Percentiles rank a stretch among this genome's conserved stretches.
These are phyloP conservation scores for Laothoe populi DNA, from an alignment of 2,888 invertebrate species.

Conservation along the genomic window DNA sequence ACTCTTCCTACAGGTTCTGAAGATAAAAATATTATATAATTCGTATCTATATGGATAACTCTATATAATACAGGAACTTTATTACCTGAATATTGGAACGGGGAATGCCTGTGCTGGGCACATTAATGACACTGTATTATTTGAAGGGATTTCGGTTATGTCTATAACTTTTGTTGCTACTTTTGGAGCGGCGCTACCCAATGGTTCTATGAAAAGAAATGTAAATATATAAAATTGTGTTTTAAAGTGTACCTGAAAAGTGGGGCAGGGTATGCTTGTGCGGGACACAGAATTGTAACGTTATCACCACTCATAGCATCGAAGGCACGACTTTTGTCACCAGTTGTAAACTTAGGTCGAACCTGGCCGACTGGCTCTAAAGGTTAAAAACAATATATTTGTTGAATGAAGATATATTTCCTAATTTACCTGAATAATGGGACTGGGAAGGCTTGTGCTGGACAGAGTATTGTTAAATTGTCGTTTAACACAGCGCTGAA, in stretches of 20 bases:
- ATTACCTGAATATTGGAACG: conserved; percentile 88
- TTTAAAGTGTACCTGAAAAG: conserved; percentile 81
- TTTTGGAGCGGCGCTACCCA: conserved; percentile 89
- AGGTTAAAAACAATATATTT: conserved; percentile 35
- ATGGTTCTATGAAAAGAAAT: conserved; percentile 84
- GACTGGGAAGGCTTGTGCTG: conserved; percentile 91
- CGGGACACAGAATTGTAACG: conserved; percentile 87
- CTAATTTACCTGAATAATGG: conserved; percentile 88
- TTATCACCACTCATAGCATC: conserved; percentile 80
- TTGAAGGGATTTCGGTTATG: conserved; percentile 66
- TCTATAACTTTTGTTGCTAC: conserved; percentile 85
- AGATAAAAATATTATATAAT: conserved; percentile 47
- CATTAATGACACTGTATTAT: conserved; percentile 76
- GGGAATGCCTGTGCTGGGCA: conserved; percentile 88
- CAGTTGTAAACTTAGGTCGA: conserved; percentile 87
- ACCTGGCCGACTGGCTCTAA: conserved; percentile 89
- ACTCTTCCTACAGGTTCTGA: conserved; percentile 86
- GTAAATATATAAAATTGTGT: conserved; percentile 31
- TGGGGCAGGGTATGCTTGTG: conserved; percentile 90
- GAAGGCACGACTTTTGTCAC: conserved; percentile 87
- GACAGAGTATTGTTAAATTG: conserved; percentile 88
- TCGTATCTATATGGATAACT: conserved; percentile 28
- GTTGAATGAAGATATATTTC: conserved; percentile 32
- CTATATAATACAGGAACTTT: conserved; percentile 29
- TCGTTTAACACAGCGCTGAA: conserved; percentile 80